A percentile compares a stretch with the other conserved stretches of the same genome.
Evolutionary conservation across 2,797 vertebrate genomes (phyloP).

Genomic region (Catharus ustulatus): DNA sequence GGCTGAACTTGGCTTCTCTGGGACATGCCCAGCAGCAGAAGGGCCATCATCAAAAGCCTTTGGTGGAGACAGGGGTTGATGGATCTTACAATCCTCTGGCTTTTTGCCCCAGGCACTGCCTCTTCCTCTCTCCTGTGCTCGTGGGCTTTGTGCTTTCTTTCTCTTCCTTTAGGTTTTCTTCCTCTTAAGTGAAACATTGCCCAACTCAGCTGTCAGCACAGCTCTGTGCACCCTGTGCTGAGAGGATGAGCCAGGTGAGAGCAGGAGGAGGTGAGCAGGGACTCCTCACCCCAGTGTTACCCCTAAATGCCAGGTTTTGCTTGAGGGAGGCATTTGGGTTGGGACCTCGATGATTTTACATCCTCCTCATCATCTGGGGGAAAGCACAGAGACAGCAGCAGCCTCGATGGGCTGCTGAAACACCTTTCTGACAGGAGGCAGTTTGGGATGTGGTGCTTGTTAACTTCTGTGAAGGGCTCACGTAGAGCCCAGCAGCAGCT

Average conservation of each 20-base stretch:
- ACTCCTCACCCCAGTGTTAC: neutral
- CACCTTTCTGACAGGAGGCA: neutral
- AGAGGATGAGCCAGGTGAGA: neutral
- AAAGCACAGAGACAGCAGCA: neutral
- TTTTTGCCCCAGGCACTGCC: neutral
- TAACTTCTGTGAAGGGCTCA: neutral
- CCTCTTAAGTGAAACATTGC: neutral
- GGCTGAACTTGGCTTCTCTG: neutral
- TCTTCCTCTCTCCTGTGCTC: neutral
- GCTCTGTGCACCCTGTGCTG: neutral
- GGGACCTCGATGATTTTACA: neutral
- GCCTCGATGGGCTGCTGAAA: neutral
- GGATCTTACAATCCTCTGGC: neutral
- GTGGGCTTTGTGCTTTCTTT: neutral
- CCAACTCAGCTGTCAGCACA: neutral
- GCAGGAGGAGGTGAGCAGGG: neutral
- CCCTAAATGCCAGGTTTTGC: neutral
- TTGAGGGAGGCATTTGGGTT: rapidly evolving
- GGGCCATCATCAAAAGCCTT: neutral
- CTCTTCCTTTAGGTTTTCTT: neutral
- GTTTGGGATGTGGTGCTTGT: rapidly evolving
- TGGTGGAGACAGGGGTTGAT: neutral
- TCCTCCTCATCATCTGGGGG: neutral
- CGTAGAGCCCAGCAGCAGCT: neutral
- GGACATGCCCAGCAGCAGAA: neutral